Evolutionary conservation across 2,113 vertebrate genomes (phyloP).

Genomic region (Arizona elegans): DNA sequence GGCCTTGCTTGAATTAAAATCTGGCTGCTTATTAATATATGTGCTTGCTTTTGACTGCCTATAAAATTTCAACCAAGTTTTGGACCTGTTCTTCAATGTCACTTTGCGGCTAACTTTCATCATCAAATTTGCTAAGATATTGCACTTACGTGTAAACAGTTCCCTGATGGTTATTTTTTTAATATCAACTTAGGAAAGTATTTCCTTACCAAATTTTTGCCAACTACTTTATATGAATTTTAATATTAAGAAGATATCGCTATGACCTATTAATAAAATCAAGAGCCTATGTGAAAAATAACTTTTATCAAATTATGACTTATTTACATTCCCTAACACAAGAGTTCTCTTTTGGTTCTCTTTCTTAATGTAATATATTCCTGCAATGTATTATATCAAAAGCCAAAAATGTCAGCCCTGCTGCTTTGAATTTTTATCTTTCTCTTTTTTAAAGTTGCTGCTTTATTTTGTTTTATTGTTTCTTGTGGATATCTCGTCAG

Average conservation of each 20-base stretch:
- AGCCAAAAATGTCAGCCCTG: background rate
- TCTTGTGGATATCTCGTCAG: background rate
- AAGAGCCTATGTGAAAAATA: background rate
- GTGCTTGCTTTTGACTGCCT: background rate
- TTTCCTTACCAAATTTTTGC: background rate
- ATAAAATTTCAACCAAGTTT: background rate
- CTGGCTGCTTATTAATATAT: background rate
- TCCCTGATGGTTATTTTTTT: background rate
- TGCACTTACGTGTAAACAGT: background rate
- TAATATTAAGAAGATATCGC: fast-evolving
- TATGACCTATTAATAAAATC: background rate
- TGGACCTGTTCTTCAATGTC: background rate
- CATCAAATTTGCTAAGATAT: background rate
- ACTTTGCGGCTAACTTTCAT: background rate
- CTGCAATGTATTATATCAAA: background rate
- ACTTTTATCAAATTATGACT: background rate
- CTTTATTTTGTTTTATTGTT: background rate
- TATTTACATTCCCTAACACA: background rate
- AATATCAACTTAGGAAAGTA: background rate
- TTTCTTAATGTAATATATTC: background rate
- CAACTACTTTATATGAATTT: background rate
- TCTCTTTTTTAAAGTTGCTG: background rate
- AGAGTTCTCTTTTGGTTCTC: background rate
- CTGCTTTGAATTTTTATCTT: background rate
- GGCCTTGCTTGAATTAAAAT: background rate